Evolutionary conservation across 2,797 vertebrate genomes (phyloP), one percentile per base, ranked within the genome.

Genomic region (Chiloscyllium punctatum): DNA sequence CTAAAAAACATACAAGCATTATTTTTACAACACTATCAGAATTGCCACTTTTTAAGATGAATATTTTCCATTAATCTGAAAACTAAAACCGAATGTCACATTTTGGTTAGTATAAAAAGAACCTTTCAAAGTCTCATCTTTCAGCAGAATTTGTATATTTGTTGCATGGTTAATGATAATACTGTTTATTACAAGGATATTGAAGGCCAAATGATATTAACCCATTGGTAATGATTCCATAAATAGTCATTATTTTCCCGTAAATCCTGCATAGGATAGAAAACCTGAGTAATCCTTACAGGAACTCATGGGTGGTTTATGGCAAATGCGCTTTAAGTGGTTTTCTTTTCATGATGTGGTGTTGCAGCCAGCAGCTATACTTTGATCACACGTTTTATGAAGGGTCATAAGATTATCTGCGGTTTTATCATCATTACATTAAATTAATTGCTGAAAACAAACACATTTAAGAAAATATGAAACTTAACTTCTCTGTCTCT

Each of bases 201-300:
- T 16, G 69, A 72, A 72, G n/a, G 33, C 66, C 30, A 30, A 77
- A 77, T 77, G 71, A 53, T 71, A 74, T 21, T 95, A 53, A 95
- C 51, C 72, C 53, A 30, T 95, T 74, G 69, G 77, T 92, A 95
- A 95, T 77, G 25, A 15, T 33, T 69, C 18, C 30, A 77, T 51
- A 74, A 95, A 74, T 94, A 71, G 37, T 15, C n/a, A 71, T 77
- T 51, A 9, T 53, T 94, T 94, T 94, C 37, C 94, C 3, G 27
- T 53, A 77, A 95, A 30, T 95, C 42, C 42, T 94, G 18, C 92
- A 27, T 51, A 51, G 69, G 15, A n/a, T 53, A 53, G 71, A 53
- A 95, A 51, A 72, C 69, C 23, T 53, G 94, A 95, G 15, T 72
- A 94, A 72, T 94, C 42, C 92, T 94, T 94, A 94, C 68, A 94